phyloP scores from a whole-genome alignment of 2,113 vertebrate genomes.

The Sapayoa aenigma region DNA sequence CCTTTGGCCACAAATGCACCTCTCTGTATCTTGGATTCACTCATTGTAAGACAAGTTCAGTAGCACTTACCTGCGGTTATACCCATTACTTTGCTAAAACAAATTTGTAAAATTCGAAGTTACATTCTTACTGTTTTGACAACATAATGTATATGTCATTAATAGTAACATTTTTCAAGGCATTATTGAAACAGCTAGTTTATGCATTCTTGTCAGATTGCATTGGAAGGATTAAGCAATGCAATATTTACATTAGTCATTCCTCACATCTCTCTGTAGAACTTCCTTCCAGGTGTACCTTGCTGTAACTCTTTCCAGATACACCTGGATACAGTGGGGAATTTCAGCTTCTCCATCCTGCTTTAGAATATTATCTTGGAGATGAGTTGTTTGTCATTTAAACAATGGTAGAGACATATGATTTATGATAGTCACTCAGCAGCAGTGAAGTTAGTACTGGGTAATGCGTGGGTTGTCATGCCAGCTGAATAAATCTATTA shows the following conservation, averaged over 20 bases:
- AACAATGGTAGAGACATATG: not conserved
- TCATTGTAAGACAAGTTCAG: not conserved
- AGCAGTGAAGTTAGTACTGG: not conserved
- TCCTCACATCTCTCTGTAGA: not conserved
- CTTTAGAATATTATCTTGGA: not conserved
- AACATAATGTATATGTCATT: not conserved
- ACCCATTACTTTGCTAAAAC: not conserved
- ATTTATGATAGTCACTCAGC: not conserved
- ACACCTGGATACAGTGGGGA: not conserved
- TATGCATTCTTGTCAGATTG: not conserved
- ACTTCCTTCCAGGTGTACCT: not conserved
- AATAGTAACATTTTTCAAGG: not conserved
- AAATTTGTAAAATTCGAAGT: not conserved
- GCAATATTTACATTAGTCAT: not conserved
- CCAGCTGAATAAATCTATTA: not conserved
- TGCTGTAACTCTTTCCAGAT: not conserved
- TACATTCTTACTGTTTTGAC: not conserved
- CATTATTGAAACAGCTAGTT: not conserved
- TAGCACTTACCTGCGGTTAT: not conserved
- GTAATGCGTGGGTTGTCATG: fast-evolving
- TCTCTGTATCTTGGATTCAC: not conserved
- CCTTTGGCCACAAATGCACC: not conserved
- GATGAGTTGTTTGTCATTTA: not conserved
- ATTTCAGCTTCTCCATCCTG: not conserved
- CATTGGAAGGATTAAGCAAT: not conserved